Conservation (phyloP, 2,113 vertebrate genomes). For the Ctenomys sociabilis region DNA sequence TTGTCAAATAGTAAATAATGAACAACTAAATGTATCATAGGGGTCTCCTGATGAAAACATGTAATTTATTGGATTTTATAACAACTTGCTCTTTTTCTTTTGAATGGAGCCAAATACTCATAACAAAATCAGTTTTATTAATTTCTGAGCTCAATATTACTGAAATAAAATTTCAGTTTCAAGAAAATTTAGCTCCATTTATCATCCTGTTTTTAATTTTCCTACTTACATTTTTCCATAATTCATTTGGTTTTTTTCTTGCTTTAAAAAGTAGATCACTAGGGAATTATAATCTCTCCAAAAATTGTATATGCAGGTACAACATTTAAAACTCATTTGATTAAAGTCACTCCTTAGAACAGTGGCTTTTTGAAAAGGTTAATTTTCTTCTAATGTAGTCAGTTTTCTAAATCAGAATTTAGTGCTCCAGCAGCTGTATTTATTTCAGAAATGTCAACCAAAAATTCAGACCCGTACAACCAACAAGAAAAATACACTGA, state of each 20-base stretch:
- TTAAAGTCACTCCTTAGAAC: conserved; percentile 79
- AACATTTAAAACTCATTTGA: conserved; percentile 79
- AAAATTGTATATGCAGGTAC: conserved; percentile 67
- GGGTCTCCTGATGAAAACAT: conserved; percentile 37
- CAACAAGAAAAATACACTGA: conserved; percentile 69
- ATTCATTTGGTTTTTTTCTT: conserved; percentile 49
- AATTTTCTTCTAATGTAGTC: conserved; percentile 80
- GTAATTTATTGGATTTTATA: conserved; percentile 40
- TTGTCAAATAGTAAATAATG: conserved; percentile 57
- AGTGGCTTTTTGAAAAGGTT: conserved; percentile 78
- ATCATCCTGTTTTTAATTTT: conserved; percentile 55
- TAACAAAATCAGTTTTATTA: conserved; percentile 57
- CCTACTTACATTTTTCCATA: conserved; percentile 27
- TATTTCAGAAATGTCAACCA: conserved; percentile 84
- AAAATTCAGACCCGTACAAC: conserved; percentile 80
- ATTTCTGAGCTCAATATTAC: conserved; percentile 55
- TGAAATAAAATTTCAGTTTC: conserved; percentile 45
- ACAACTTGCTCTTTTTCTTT: conserved; percentile 43
- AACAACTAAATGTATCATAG: conserved; percentile 38
- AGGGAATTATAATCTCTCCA: conserved; percentile 28
- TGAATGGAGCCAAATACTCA: conserved; percentile 16
- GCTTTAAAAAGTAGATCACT: conserved; percentile 42
- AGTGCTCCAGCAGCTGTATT: conserved; percentile 81
- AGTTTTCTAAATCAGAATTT: conserved; percentile 81
- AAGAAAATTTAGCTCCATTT: conserved; percentile 19